Evolutionary conservation across 2,888 invertebrate species (phyloP).

Genomic region (Brenthis daphne): DNA sequence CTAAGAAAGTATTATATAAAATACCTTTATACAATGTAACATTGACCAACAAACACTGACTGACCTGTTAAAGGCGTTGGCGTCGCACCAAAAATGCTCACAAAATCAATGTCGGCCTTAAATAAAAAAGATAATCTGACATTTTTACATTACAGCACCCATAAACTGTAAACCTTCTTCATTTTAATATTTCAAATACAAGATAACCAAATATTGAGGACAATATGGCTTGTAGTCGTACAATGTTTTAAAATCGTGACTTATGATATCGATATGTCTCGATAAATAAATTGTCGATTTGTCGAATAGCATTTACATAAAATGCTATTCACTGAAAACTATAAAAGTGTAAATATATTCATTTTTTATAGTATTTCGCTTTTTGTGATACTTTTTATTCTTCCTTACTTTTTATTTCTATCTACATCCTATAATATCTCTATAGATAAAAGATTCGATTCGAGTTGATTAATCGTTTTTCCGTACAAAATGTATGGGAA

Average conservation of each 20-base stretch:
- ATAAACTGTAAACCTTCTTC: slow-evolving; percentile 23
- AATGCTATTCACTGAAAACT: too few species aligned
- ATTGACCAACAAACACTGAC: slow-evolving; percentile 6
- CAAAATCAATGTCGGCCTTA: slow-evolving; percentile 11
- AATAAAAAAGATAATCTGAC: slow-evolving; percentile 25
- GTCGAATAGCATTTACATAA: too few species aligned
- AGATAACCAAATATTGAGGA: slow-evolving; percentile 33
- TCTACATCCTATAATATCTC: too few species aligned
- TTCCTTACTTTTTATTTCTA: too few species aligned
- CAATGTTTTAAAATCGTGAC: slow-evolving; percentile 33
- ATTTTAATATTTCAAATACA: slow-evolving; percentile 19
- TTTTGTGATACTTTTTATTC: too few species aligned
- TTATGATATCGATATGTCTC: slow-evolving; percentile 31
- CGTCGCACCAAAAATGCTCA: slow-evolving; percentile 8
- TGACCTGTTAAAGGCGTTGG: slow-evolving; percentile 9
- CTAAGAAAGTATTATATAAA: slow-evolving; percentile 4
- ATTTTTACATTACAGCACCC: slow-evolving; percentile 24
- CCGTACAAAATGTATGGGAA: too few species aligned
- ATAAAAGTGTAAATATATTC: too few species aligned
- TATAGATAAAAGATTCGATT: too few species aligned
- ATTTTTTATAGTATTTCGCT: too few species aligned
- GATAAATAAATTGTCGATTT: slow-evolving; percentile 27
- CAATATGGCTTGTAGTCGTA: slow-evolving; percentile 16
- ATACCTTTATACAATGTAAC: slow-evolving; percentile 3
- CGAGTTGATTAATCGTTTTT: too few species aligned